phyloP scores from a whole-genome alignment of 1,140 invertebrate species.

The Epicauta chinensis region DNA sequence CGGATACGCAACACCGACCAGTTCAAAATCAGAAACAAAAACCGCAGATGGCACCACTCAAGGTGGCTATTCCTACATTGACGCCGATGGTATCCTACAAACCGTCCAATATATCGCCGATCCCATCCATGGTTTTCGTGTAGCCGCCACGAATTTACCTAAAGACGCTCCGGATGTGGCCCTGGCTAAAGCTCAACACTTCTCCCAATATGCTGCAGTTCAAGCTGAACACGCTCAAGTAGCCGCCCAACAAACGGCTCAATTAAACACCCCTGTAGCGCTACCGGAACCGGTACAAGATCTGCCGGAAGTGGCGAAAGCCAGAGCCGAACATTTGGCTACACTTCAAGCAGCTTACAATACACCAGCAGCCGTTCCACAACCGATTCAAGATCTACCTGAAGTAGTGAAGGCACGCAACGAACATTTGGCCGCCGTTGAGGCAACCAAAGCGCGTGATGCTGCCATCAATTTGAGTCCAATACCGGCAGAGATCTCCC shows the following conservation, averaged over 20 bases:
- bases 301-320: conserved; percentile 35
- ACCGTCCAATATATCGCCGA: conserved; percentile 62
- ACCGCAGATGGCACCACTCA: conserved; percentile 59
- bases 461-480: conserved; percentile 26
- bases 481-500: conserved; percentile 14
- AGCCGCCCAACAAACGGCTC: conserved; percentile 29
- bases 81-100: conserved; percentile 60
- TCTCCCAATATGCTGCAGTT: conserved; percentile 31
- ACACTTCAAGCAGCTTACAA: conserved; percentile 23
- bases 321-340: conserved; percentile 35
- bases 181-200: conserved; percentile 37
- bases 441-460: conserved; percentile 23
- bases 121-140: conserved; percentile 58
- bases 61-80: conserved; percentile 62
- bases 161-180: conserved; percentile 43
- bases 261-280: conserved; percentile 10
- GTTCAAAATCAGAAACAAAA: conserved; percentile 57
- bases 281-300: conserved; percentile 34
- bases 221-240: conserved; percentile 27
- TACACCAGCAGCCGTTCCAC: conserved; percentile 7
- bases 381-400: conserved; percentile 35
- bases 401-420: conserved; percentile 35
- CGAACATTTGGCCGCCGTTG: conserved; percentile 36
- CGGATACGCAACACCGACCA: conserved; percentile 59
- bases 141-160: conserved; percentile 59